phyloP scores from a whole-genome alignment of 2,797 vertebrate genomes.

The Sebastes matsubarae region DNA sequence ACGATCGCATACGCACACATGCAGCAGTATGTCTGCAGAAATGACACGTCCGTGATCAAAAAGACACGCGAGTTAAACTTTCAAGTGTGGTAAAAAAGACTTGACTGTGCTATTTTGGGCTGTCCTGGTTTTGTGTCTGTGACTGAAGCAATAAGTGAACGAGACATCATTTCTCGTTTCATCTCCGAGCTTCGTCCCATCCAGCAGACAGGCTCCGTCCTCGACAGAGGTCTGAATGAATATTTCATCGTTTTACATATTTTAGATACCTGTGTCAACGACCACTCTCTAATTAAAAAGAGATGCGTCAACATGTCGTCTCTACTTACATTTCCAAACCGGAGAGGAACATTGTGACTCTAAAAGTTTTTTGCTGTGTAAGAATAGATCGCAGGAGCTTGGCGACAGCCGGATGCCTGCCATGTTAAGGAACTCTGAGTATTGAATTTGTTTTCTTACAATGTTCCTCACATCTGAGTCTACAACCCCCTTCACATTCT shows the following conservation, averaged over 20 bases:
- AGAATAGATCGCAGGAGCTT: neutral
- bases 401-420: neutral
- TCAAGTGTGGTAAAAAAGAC: slow-evolving; percentile 16
- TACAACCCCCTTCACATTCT: slow-evolving; percentile 26
- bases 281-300: slow-evolving; percentile 51
- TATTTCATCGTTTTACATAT: slow-evolving; percentile 58
- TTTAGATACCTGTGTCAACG: slow-evolving; percentile 56
- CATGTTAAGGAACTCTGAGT: slow-evolving; percentile 11
- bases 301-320: slow-evolving; percentile 38
- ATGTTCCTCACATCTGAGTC: neutral
- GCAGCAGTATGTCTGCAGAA: neutral
- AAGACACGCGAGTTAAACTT: slow-evolving; percentile 24
- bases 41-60: slow-evolving; percentile 13
- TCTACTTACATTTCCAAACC: slow-evolving; percentile 15
- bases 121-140: slow-evolving; percentile 49
- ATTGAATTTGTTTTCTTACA: slow-evolving; percentile 2
- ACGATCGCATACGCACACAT: neutral
- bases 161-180: slow-evolving; percentile 53
- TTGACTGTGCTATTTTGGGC: slow-evolving; percentile 52
- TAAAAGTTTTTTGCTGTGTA: slow-evolving; percentile 4
- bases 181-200: slow-evolving; percentile 19
- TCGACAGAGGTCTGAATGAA: slow-evolving; percentile 40
- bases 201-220: slow-evolving; percentile 29
- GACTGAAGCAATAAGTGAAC: slow-evolving; percentile 56
- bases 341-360: slow-evolving; percentile 9